Evolutionary conservation across 1,140 invertebrate species (phyloP).

Genomic region (Ctenoplectra terminalis): DNA sequence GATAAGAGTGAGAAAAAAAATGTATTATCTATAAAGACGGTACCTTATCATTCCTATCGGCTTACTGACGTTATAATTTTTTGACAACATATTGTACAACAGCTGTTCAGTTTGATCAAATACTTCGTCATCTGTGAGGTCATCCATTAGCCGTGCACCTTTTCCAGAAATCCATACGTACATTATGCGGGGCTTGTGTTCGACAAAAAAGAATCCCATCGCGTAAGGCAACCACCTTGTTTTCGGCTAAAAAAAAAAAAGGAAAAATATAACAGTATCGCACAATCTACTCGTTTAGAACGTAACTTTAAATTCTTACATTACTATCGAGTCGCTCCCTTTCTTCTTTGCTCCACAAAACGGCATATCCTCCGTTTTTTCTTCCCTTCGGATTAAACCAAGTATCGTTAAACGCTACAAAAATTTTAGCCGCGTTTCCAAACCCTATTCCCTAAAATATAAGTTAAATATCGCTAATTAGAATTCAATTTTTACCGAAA

Average conservation of each 20-base stretch:
- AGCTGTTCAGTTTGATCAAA: slow-evolving; percentile 76
- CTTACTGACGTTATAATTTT: slow-evolving; percentile 81
- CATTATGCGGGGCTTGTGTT: slow-evolving; percentile 86
- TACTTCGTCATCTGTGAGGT: slow-evolving; percentile 80
- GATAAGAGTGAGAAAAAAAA: background rate
- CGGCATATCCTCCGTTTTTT: slow-evolving; percentile 73
- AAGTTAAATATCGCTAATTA: background rate
- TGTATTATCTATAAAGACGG: background rate
- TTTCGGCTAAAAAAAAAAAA: slow-evolving; percentile 44
- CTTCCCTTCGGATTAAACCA: slow-evolving; percentile 84
- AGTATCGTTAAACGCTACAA: slow-evolving; percentile 85
- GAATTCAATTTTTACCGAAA: background rate
- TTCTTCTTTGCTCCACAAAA: slow-evolving; percentile 84
- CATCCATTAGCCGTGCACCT: slow-evolving; percentile 84
- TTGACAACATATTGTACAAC: slow-evolving; percentile 79
- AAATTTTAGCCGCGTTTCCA: slow-evolving; percentile 87
- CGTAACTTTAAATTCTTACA: slow-evolving; percentile 27
- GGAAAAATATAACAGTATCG: no score
- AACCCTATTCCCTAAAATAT: slow-evolving; percentile 81
- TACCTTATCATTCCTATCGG: slow-evolving; percentile 72
- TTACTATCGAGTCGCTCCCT: slow-evolving; percentile 67
- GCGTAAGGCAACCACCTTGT: slow-evolving; percentile 84
- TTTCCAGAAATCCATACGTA: slow-evolving; percentile 84
- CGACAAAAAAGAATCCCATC: slow-evolving; percentile 85
- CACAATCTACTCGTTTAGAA: background rate